Evolutionary conservation across 2,797 vertebrate species (phyloP).

Genomic region (Decapterus maruadsi): DNA sequence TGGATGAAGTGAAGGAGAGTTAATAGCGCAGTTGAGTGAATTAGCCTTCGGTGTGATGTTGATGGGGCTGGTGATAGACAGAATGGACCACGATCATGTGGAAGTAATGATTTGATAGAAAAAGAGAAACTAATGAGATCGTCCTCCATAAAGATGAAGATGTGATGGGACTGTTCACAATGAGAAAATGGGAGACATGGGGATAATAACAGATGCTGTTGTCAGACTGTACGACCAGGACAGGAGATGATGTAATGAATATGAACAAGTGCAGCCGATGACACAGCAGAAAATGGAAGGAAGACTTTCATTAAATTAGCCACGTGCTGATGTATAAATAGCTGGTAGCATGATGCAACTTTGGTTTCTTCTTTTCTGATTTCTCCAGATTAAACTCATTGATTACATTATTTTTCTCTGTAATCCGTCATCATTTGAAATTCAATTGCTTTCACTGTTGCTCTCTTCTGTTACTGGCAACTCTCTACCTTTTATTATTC

Average conservation of each 20-base stretch:
- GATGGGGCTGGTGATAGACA: constrained; percentile 58
- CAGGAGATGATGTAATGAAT: constrained; percentile 54
- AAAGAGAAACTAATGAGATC: constrained; percentile 59
- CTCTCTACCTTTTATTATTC: constrained; percentile 26
- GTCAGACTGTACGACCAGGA: constrained; percentile 57
- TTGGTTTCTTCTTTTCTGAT: constrained; percentile 19
- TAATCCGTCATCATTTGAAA: constrained; percentile 39
- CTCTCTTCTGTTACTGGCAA: constrained; percentile 21
- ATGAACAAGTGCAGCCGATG: constrained; percentile 48
- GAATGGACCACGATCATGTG: constrained; percentile 49
- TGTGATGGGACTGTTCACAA: constrained; percentile 48
- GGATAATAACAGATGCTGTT: constrained; percentile 64
- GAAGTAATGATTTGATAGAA: constrained; percentile 67
- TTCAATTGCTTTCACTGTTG: constrained; percentile 30
- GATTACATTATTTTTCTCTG: no score
- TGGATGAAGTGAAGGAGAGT: constrained; percentile 42
- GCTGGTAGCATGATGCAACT: constrained; percentile 1
- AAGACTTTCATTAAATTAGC: constrained; percentile 52
- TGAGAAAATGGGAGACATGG: constrained; percentile 49
- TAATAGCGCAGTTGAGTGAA: constrained; percentile 64
- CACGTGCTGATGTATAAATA: constrained; percentile 42
- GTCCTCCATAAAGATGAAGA: constrained; percentile 61
- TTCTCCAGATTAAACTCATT: constrained; percentile 17
- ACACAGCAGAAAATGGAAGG: constrained; percentile 47
- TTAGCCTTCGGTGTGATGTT: constrained; percentile 54